These are phyloP conservation scores for Amorpha juglandis DNA, from an alignment of 2,888 invertebrate species.

Conservation along the genomic window DNA sequence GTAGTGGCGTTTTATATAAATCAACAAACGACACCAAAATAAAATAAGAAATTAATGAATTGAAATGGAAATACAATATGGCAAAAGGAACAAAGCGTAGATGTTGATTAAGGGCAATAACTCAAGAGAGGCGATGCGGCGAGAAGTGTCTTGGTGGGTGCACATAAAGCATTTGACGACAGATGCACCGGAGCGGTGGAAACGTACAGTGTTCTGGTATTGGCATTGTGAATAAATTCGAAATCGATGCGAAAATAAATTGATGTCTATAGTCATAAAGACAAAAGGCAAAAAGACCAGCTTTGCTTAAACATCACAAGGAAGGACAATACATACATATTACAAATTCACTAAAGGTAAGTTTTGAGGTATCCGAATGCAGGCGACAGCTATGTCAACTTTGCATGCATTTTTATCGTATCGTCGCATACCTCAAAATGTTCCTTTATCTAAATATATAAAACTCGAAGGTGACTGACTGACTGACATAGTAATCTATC, in stretches of 20 bases:
- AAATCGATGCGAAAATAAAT: background rate
- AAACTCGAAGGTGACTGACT: no score
- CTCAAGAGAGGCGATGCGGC: conserved; percentile 56
- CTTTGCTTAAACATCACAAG: no score
- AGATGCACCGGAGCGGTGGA: conserved; percentile 64
- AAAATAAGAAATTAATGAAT: conserved; percentile 32
- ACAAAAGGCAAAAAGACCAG: background rate
- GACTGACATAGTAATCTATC: no score
- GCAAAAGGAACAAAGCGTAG: conserved; percentile 49
- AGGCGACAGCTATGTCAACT: no score
- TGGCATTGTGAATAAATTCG: background rate
- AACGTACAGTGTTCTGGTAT: background rate
- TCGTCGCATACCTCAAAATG: no score
- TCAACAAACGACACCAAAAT: conserved; percentile 34
- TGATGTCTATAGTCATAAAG: background rate
- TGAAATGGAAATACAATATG: conserved; percentile 48
- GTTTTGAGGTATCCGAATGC: no score
- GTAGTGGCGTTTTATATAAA: conserved; percentile 31
- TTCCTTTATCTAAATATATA: no score
- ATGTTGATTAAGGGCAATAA: conserved; percentile 61
- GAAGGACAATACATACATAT: no score
- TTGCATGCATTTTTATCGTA: no score
- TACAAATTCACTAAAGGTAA: no score
- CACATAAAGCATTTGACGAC: conserved; percentile 66
- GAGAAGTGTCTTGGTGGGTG: conserved; percentile 60